A percentile compares a stretch with the other conserved stretches of the same genome.
Evolutionary conservation across 2,888 invertebrate species (phyloP).

Genomic region (Caenorhabditis panamensis): DNA sequence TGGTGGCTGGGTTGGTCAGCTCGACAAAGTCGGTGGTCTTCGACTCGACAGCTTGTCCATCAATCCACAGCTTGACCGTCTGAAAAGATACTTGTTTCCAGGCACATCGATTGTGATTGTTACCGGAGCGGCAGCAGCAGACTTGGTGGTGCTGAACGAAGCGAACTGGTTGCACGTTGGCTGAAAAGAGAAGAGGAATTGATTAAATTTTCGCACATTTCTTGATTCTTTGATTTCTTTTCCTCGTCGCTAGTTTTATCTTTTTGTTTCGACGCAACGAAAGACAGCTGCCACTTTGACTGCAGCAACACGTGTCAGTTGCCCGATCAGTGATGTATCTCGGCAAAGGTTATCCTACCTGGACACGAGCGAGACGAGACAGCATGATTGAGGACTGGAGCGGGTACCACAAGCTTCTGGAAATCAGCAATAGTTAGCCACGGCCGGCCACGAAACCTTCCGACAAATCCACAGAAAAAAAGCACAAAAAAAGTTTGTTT

Average conservation of each 20-base stretch:
- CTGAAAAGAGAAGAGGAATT: slow-evolving; percentile 29
- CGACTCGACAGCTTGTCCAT: slow-evolving; percentile 94
- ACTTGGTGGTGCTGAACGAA: slow-evolving; percentile 56
- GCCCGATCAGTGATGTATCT: slow-evolving; percentile 32
- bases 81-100: slow-evolving; percentile 18
- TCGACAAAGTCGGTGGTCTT: slow-evolving; percentile 95
- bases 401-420: slow-evolving; percentile 47
- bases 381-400: slow-evolving; percentile 42
- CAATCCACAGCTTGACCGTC: slow-evolving; percentile 90
- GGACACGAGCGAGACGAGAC: slow-evolving; percentile 63
- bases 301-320: slow-evolving; percentile 34
- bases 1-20: slow-evolving; percentile 89
- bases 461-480: too few species aligned
- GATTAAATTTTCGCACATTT: not conserved
- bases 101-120: slow-evolving; percentile 2
- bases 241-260: slow-evolving; percentile 9
- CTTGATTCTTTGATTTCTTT: slow-evolving; percentile 44
- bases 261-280: slow-evolving; percentile 22
- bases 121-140: slow-evolving; percentile 56
- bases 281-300: slow-evolving; percentile 41
- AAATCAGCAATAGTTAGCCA: not conserved
- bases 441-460: too few species aligned
- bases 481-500: too few species aligned
- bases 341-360: slow-evolving; percentile 37
- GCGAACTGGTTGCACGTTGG: slow-evolving; percentile 56